Base-by-base conservation (phyloP, 2,113 vertebrate species). In the Tetraodon nigroviridis region DNA sequence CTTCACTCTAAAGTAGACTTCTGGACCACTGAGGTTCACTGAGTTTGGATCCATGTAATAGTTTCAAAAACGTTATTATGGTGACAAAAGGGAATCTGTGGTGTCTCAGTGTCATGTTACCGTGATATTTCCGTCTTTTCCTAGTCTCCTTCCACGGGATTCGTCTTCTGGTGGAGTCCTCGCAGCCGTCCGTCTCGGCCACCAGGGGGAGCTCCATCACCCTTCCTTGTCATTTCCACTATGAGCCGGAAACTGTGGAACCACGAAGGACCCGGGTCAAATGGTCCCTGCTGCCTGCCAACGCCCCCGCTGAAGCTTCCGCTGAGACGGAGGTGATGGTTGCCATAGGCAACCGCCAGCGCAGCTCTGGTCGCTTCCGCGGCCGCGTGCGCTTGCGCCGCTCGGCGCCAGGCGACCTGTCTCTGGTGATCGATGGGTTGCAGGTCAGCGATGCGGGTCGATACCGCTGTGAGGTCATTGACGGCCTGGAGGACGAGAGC, bases 401-500 rank as follows among this genome's bases (percentile, higher is more conserved):
- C 65, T 68, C 51, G 0, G 12, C 53, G 2, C 83, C 55, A 0
- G 82, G 69, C 0, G 92, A 95, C 1, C 91, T 89, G 61, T 96
- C 94, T 0, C 86, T 98, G 66, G 84, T 95, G 7, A 87, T 98
- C 76, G 78, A 62, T 0, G 87, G 92, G 0, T 82, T 98, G 75
- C 86, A 66, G 32, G 67, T 91, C 59, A 90, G 92, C 40, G 96
- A 98, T 22, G 91, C 85, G 0, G 96, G 96, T 14, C 91, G 90
- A 46, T 97, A 96, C 82, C 92, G 93, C 45, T 98, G 96, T 0
- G 95, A 98, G 81, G 92, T 98, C 78, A 96, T 96, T 0, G 94
- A 96, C 0, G 96, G 94, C 6, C 88, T 99, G 81, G 96, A 99
- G 80, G 96, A 97, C 0, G 91, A 94, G 78, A 98, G 92, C 0